Base-by-base conservation (phyloP, 2,888 invertebrate genomes). In the Melitaea athalia region DNA sequence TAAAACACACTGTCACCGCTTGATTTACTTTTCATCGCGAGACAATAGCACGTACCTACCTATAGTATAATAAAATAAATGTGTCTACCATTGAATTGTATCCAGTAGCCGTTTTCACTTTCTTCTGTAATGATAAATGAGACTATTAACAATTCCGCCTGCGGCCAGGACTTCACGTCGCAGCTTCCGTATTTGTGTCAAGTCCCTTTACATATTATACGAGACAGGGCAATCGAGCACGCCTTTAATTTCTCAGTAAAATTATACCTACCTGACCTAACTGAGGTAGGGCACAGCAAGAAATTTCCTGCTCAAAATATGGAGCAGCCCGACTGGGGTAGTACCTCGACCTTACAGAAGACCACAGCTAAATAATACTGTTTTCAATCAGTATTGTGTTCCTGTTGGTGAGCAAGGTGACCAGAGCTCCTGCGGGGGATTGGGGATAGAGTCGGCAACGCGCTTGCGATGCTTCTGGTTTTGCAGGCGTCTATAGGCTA, bases 101-200 rank as follows among this genome's bases (percentile, higher is more conserved):
- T 74, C 79, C 83, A 82, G 85, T 82, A 83, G 83, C 81, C 68
- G 85, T 88, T 88, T 88, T 89, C 88, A 86, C 88, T 90, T 88
- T 90, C 87, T 77, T 85, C 78, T 79, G 79, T 76, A 74, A 81
- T 85, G 85, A 86, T 85, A 83, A 86, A 87, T 84, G 85, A 83
- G 79, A 75, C 77, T 81, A 86, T 88, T 87, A 86, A 81, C 79
- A 77, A 89, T 89, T 87, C 87, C 81, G 84, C 81, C 82, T 75
- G 85, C 81, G 81, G 83, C 78, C 84, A 83, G 87, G 85, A 86
- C 81, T 85, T 83, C 85, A 88, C 86, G 84, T 83, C 75, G 76
- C 85, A 85, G 87, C 87, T 91, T 91, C 89, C 89, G 87, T 78
- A 68, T 70, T 71, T 67, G 61, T 64, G 67, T 31, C 53, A 33